These are phyloP conservation scores for Tychaedon coryphoeus DNA, from an alignment of 2,113 vertebrate species.

Conservation along the genomic window DNA sequence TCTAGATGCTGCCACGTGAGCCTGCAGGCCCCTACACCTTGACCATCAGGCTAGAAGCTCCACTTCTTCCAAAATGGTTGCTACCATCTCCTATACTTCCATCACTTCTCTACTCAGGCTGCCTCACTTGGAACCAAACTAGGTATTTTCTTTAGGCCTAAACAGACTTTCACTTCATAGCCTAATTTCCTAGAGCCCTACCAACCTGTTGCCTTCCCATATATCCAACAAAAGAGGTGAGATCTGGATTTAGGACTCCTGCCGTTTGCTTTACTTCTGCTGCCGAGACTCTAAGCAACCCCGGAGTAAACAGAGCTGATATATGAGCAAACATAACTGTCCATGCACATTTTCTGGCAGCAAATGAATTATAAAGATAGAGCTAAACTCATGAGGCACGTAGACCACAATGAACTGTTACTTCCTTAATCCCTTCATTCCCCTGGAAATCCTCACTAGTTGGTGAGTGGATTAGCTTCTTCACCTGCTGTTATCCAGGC, in stretches of 20 bases:
- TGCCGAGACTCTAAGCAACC: background rate
- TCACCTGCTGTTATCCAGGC: background rate
- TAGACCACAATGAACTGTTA: background rate
- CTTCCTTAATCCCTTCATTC: background rate
- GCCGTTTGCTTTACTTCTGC: background rate
- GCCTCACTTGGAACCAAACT: background rate
- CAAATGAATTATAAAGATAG: background rate
- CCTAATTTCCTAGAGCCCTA: background rate
- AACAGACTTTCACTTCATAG: background rate
- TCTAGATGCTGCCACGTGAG: rapidly evolving
- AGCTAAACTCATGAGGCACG: background rate
- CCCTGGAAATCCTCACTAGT: background rate
- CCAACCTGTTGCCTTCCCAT: background rate
- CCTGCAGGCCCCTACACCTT: background rate
- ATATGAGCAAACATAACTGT: background rate
- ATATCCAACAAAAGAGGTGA: background rate
- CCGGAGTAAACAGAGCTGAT: background rate
- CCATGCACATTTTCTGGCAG: background rate
- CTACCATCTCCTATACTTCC: background rate
- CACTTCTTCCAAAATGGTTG: background rate
- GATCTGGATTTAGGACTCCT: background rate
- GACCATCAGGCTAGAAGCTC: background rate
- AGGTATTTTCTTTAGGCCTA: background rate
- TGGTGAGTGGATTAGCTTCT: background rate
- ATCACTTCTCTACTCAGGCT: background rate